Percentiles rank a stretch among this genome's conserved stretches.
Conservation (phyloP, 1,140 invertebrate species). For the Cryptotermes secundus region DNA sequence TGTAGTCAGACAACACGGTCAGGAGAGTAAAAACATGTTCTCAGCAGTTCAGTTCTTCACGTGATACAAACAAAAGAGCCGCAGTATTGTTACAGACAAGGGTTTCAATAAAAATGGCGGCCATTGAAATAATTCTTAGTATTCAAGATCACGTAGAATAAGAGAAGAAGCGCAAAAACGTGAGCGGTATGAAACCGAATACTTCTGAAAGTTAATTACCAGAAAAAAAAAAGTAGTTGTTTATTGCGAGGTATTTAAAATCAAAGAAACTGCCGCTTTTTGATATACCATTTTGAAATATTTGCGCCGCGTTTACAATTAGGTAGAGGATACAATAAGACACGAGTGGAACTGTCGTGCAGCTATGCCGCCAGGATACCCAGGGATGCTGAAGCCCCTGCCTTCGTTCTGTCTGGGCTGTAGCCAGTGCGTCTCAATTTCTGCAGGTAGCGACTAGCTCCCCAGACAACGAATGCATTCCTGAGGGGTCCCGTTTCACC, state of each 20-base stretch:
- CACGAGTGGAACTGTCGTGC: background rate
- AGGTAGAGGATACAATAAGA: background rate
- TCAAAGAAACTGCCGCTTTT: background rate
- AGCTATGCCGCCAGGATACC: too few relatives aligned
- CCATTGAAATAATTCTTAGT: background rate
- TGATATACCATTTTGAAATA: background rate
- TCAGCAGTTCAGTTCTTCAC: too few relatives aligned
- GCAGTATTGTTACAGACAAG: background rate
- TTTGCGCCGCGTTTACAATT: background rate
- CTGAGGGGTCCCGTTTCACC: too few relatives aligned
- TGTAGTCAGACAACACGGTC: background rate
- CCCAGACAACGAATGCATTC: too few relatives aligned
- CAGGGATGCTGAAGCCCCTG: too few relatives aligned
- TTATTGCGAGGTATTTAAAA: constrained; percentile 11
- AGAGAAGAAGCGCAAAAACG: background rate
- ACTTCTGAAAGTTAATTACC: background rate
- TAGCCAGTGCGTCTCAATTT: too few relatives aligned
- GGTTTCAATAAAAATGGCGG: background rate
- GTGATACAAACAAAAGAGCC: background rate
- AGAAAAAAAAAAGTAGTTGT: constrained; percentile 3
- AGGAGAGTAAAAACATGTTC: background rate
- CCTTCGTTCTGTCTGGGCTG: too few relatives aligned
- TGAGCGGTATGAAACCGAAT: background rate
- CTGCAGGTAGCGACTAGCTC: too few relatives aligned
- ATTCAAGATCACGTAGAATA: background rate